Conservation (phyloP, 2,113 vertebrate genomes). For the Myodes glareolus region DNA sequence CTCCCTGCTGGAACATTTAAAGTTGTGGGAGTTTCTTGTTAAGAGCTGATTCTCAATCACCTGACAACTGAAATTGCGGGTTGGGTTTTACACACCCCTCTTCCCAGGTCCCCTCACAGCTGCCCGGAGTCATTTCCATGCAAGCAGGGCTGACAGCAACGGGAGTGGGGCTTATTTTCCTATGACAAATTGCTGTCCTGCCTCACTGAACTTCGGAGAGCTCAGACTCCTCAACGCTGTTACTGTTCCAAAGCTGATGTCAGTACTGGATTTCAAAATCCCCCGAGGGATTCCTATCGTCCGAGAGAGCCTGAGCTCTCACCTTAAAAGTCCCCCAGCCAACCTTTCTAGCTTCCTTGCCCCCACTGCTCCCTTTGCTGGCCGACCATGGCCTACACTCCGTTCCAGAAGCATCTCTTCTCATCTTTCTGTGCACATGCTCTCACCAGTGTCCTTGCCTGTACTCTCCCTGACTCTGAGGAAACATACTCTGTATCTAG, state of each 20-base stretch:
- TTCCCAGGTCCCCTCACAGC: neutral
- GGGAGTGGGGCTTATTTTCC: neutral
- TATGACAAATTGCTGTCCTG: neutral
- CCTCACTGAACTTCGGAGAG: neutral
- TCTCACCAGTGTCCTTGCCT: neutral
- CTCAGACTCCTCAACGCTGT: neutral
- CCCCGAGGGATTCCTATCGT: neutral
- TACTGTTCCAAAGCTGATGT: neutral
- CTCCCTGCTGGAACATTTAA: neutral
- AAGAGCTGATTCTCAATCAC: neutral
- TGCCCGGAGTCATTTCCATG: neutral
- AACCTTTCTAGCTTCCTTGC: neutral
- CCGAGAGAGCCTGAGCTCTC: neutral
- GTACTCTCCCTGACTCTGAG: neutral
- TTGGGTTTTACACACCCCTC: neutral
- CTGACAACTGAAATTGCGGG: neutral
- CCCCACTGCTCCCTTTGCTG: neutral
- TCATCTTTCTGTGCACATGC: neutral
- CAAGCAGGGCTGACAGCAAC: neutral
- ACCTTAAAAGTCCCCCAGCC: neutral
- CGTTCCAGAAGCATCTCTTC: neutral
- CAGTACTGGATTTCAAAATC: neutral
- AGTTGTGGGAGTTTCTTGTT: neutral
- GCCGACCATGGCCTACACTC: neutral
- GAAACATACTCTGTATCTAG: neutral